Evolutionary conservation across 2,888 invertebrate genomes (phyloP), one percentile per base, ranked within the genome.

Genomic region (Melolontha melolontha): DNA sequence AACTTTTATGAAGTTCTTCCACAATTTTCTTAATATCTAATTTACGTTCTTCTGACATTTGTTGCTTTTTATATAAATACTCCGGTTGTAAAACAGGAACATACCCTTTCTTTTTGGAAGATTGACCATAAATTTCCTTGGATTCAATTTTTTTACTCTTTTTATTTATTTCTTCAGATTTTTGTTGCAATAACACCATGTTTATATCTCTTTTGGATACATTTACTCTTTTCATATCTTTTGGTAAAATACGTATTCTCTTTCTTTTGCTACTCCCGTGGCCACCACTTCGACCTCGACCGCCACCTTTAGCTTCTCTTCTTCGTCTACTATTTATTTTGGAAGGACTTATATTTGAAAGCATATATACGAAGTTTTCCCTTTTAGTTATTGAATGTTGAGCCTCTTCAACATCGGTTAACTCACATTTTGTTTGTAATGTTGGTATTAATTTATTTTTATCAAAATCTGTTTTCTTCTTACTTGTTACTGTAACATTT

Each of bases 201-300:
- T 81, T 81, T 40, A 82, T 80, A 44, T 77, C 79, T 29, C 80
- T 74, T 64, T 69, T 78, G 6, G 52, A 17, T 22, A 50, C 59
- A 22, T 66, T 59, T 50, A 49, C 12, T 12, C 22, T 40, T 44
- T 47, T 54, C 8, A 16, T 51, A 17, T 7, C 12, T 44, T 11
- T 55, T 14, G 11, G 16, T 40, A 6, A 22, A 63, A 47, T 49
- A 29, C 12, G n/a, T 22, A 39, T 49, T 44, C 7, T 17, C 22
- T 57, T 16, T 17, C n/a, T 8, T 8, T 14, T 14, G 12, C 49
- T 14, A 8, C 49, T 14, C 5, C 49, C 44, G 11, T 41, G 27
- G 8, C 44, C 29, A 16, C 59, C 44, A 39, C 50, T 47, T 65
- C 52, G 50, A 7, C 50, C 54, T 40, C 52, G 14, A 40, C 47